A percentile compares a stretch with the other conserved stretches of the same genome.
Conservation (phyloP, 2,113 vertebrate species). For the Oreocharis arfaki region DNA sequence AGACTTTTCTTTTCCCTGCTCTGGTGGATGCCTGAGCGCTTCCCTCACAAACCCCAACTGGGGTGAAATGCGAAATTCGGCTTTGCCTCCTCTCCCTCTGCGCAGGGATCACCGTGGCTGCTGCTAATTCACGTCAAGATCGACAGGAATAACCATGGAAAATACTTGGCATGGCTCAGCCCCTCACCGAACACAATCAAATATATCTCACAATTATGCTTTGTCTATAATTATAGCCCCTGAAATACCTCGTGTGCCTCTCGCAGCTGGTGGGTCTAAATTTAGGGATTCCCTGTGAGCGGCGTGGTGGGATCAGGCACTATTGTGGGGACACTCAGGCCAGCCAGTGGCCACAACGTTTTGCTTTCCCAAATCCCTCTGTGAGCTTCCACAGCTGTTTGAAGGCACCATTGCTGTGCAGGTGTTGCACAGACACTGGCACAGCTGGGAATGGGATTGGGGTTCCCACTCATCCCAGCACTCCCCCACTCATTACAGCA, state of each 20-base stretch:
- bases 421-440: neutral
- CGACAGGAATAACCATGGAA: slow-evolving; percentile 37
- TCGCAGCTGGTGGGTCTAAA: slow-evolving; percentile 53
- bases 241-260: neutral
- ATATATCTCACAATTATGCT: slow-evolving; percentile 41
- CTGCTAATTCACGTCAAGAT: neutral
- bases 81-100: neutral
- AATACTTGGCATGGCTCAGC: slow-evolving; percentile 36
- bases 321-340: neutral
- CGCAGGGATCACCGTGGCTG: neutral
- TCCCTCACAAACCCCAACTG: neutral
- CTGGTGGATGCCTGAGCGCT: neutral
- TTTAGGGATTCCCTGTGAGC: neutral
- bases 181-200: slow-evolving; percentile 2
- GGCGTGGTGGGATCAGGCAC: rapidly evolving
- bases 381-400: neutral
- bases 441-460: neutral
- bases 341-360: neutral
- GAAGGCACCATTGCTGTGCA: neutral
- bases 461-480: neutral
- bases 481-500: neutral
- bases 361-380: neutral
- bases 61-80: neutral
- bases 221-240: slow-evolving; percentile 46
- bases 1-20: neutral